These are phyloP conservation scores for Pachyuromys duprasi DNA, from an alignment of 2,797 vertebrate species.

Conservation along the genomic window DNA sequence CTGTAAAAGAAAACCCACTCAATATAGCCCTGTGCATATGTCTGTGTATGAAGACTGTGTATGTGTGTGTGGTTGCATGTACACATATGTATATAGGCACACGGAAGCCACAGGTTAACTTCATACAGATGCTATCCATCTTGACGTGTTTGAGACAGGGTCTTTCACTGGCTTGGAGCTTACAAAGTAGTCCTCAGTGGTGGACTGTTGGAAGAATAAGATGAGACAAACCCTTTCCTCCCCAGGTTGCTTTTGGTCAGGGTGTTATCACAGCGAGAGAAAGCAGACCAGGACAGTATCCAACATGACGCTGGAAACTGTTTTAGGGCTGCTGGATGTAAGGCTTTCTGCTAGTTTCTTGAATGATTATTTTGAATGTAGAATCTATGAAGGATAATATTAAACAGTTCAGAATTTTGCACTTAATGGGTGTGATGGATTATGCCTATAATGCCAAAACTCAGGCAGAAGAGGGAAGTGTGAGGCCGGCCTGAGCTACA, in stretches of 20 bases:
- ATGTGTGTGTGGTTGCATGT: not conserved
- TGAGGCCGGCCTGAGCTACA: not conserved
- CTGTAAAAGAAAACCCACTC: not conserved
- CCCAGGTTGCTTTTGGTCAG: not conserved
- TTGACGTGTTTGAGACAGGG: not conserved
- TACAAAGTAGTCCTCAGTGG: not conserved
- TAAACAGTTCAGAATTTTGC: too few relatives aligned
- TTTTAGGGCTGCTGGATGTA: not conserved
- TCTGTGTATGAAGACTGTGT: not conserved
- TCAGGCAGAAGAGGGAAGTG: not conserved
- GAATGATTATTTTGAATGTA: not conserved
- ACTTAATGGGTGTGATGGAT: not conserved
- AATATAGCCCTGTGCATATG: not conserved
- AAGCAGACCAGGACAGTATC: not conserved
- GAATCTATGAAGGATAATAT: not conserved
- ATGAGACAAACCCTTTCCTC: not conserved
- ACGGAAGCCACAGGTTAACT: not conserved
- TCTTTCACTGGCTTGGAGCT: not conserved
- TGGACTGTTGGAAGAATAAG: not conserved
- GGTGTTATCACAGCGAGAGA: not conserved
- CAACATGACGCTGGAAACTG: not conserved
- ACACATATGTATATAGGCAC: not conserved
- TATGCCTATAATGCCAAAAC: not conserved
- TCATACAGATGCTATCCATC: not conserved
- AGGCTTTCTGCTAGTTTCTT: not conserved